Base-by-base conservation (phyloP, 2,888 invertebrate genomes). In the Drosophila macrospina region DNA sequence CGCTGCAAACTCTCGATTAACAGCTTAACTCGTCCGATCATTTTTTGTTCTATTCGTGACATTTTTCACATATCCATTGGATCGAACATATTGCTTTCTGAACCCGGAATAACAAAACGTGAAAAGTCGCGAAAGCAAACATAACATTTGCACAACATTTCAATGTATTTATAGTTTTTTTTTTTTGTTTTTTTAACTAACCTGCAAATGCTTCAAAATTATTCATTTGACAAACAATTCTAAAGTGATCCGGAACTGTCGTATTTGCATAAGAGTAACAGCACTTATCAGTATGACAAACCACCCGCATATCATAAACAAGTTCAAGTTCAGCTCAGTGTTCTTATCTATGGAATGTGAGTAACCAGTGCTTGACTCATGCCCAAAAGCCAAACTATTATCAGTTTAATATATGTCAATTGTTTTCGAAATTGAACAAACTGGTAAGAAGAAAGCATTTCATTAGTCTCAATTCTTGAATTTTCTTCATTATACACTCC, bases 251-350 rank as follows among this genome's bases (percentile, higher is more conserved):
- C 10, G 10, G 28, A 45, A 1, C 15, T 45, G 36, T 54, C 13
- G 15, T 11, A 7, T n/a, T 15, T 20, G 20, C 3, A 10, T 15
- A 32, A 51, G n/a, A n/a, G n/a, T 42, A 24, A 15, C 44, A 26
- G 7, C 15, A 34, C 39, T 55, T 61, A 70, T 70, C 55, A 61
- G 41, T 3, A 44, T 2, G 20, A 24, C 13, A 47, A 62, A 11
- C 24, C 37, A 15, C 20, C 34, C 13, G 24, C 11, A 37, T 57
- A n/a, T 6, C 24, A 24, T 41, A 28, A 42, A 48, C 59, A 78
- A 74, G 65, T 81, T 81, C 63, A 81, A 69, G 82, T 62, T 61
- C 63, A 70, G 39, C 74, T 48, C 10, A 41, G 11, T 57, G 37
- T n/a, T 20, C n/a, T 71, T 69, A 57, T 62, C 54, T 57, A 7